Percentiles rank a stretch among this genome's conserved stretches.
Evolutionary conservation across 2,888 invertebrate species (phyloP).

Genomic region (Aphidius colemani): DNA sequence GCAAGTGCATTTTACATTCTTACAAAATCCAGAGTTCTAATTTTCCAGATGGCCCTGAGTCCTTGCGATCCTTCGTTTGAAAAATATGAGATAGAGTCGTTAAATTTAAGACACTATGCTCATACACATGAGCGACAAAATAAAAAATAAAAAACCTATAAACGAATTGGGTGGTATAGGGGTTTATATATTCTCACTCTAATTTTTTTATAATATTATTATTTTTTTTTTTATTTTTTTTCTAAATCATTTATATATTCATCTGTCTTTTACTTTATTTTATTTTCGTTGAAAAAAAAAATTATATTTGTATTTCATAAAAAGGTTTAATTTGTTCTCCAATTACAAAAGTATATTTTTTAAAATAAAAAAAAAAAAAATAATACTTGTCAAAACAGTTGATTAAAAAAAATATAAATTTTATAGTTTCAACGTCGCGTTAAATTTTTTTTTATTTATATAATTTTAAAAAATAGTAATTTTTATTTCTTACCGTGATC

Average conservation of each 20-base stretch:
- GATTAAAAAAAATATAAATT: neutral
- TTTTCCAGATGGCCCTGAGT: slow-evolving; percentile 17
- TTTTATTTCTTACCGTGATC: slow-evolving; percentile 49
- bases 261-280: neutral
- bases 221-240: slow-evolving; percentile 20
- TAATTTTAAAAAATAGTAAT: neutral
- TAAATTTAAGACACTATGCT: too few species aligned
- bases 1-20: too few species aligned
- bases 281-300: neutral
- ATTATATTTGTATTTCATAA: too few species aligned
- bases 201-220: neutral
- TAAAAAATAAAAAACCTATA: too few species aligned
- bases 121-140: too few species aligned
- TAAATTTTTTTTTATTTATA: too few species aligned
- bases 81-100: neutral
- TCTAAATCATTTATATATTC: slow-evolving; percentile 9
- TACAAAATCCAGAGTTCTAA: too few species aligned
- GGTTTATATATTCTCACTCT: too few species aligned
- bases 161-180: too few species aligned
- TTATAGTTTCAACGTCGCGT: too few species aligned
- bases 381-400: neutral
- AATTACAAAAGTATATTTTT: neutral
- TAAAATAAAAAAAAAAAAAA: neutral
- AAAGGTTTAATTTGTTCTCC: neutral
- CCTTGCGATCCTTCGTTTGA: slow-evolving; percentile 24